phyloP scores from a whole-genome alignment of 2,797 vertebrate genomes.

The Coluber constrictor region DNA sequence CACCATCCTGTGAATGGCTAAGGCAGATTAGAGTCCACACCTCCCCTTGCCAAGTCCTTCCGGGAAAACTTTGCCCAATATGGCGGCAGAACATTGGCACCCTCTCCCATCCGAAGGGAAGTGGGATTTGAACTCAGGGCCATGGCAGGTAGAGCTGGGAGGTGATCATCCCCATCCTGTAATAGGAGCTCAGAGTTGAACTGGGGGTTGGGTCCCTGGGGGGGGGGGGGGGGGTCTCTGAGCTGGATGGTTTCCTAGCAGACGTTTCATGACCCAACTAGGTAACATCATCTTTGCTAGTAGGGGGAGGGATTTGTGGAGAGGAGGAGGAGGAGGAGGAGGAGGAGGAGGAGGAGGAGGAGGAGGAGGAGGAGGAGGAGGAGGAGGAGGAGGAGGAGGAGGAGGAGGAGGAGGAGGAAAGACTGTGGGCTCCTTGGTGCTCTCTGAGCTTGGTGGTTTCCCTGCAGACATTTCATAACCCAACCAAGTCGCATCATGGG shows the following conservation, averaged over 20 bases:
- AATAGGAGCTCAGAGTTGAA: neutral
- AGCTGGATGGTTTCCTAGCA: too few species aligned
- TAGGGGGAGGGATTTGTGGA: too few species aligned
- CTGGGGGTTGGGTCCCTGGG: accelerated
- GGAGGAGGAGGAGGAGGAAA: too few species aligned
- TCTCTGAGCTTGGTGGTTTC: too few species aligned
- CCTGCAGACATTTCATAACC: neutral
- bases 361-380: too few species aligned
- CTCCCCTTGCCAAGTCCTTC: neutral
- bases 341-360: too few species aligned
- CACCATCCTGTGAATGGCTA: accelerated
- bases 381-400: too few species aligned
- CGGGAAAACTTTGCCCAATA: neutral
- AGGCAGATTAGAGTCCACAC: neutral
- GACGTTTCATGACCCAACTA: too few species aligned
- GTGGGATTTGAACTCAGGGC: neutral
- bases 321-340: too few species aligned
- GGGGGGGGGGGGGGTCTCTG: too few species aligned
- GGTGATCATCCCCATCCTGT: neutral
- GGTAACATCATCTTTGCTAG: accelerated
- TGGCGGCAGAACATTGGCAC: neutral
- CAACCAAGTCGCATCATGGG: accelerated
- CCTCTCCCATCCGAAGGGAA: too few species aligned
- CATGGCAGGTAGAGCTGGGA: neutral
- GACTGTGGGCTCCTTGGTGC: too few species aligned